Evolutionary conservation across 2,888 invertebrate species (phyloP).

Genomic region (Unio delphinus): DNA sequence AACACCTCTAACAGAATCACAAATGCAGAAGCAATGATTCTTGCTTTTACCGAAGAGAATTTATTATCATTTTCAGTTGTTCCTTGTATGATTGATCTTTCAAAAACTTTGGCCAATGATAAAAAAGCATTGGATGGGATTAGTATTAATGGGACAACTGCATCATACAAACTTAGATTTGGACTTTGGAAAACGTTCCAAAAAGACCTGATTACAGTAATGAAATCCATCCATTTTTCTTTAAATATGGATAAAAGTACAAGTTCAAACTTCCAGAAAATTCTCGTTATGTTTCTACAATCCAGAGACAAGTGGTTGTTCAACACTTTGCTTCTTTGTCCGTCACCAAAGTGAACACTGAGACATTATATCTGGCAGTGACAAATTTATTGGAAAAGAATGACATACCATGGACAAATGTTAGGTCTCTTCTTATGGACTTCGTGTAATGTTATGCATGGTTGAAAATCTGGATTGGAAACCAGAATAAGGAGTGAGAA

Average conservation of each 20-base stretch:
- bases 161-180: too few relatives aligned
- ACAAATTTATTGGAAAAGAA: conserved; percentile 18
- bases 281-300: conserved; percentile 18
- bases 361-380: conserved; percentile 14
- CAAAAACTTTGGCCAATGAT: conserved; percentile 12
- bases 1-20: too few relatives aligned
- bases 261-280: conserved; percentile 16
- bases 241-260: conserved; percentile 25
- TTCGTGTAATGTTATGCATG: too few relatives aligned
- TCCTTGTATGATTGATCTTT: conserved; percentile 6
- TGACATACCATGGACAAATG: conserved; percentile 11
- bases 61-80: conserved; percentile 10
- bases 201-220: conserved; percentile 2
- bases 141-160: too few relatives aligned
- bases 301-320: conserved; percentile 14
- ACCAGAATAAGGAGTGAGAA: conserved; percentile 19
- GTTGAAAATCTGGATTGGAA: conserved; percentile 20
- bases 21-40: too few relatives aligned
- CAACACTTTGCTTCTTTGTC: conserved; percentile 25
- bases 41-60: conserved; percentile 10
- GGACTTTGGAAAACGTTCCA: too few relatives aligned
- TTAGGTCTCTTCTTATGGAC: conserved; percentile 38
- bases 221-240: conserved; percentile 12
- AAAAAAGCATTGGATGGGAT: neutral
- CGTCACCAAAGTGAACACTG: neutral